These are phyloP conservation scores for Rotaria socialis DNA, from an alignment of 2,888 invertebrate genomes.

Conservation along the genomic window DNA sequence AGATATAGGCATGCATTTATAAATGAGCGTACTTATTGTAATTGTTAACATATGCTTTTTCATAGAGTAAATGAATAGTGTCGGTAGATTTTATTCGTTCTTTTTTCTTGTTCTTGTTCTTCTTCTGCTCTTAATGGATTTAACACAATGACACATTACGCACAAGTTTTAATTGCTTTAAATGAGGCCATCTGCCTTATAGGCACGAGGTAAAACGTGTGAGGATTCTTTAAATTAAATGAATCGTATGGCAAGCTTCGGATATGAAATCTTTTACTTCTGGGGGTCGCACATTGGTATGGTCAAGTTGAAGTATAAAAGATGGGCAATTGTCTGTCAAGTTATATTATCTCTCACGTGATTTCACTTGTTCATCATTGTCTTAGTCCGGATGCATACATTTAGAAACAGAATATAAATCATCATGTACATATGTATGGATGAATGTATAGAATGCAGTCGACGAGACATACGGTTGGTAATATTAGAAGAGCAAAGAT, in stretches of 20 bases:
- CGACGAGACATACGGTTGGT: neutral
- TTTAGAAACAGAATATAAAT: neutral
- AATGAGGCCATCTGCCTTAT: neutral
- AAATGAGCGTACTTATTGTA: neutral
- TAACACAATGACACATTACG: neutral
- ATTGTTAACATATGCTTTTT: neutral
- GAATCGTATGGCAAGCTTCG: neutral
- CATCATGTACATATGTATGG: neutral
- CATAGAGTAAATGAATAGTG: neutral
- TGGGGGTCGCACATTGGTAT: no score
- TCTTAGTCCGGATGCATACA: neutral
- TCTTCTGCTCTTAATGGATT: neutral
- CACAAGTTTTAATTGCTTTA: neutral
- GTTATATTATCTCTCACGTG: neutral
- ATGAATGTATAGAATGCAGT: neutral
- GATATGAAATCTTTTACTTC: neutral
- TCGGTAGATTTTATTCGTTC: neutral
- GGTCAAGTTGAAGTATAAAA: neutral
- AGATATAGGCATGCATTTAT: neutral
- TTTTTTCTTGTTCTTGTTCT: neutral
- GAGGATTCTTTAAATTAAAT: neutral
- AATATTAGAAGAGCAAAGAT: neutral
- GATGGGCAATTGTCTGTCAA: neutral
- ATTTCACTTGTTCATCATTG: neutral
- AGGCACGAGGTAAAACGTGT: neutral